phyloP scores from a whole-genome alignment of 2,113 vertebrate genomes.

The Tauraco erythrolophus region DNA sequence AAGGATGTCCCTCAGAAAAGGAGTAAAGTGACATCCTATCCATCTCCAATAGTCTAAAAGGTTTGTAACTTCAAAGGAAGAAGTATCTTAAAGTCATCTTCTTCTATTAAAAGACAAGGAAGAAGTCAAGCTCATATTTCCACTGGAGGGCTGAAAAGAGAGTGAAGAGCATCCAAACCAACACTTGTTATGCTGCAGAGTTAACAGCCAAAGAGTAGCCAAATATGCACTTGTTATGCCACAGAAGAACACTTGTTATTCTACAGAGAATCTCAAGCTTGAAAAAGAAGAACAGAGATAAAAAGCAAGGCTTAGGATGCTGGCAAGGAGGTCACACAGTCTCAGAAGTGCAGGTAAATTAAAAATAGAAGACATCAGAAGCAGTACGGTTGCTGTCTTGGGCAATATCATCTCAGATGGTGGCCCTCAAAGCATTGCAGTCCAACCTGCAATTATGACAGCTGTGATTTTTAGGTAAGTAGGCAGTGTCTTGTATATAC shows the following conservation, averaged over 20 bases:
- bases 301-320: neutral
- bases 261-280: neutral
- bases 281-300: neutral
- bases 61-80: neutral
- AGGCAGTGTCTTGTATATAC: neutral
- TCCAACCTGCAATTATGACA: neutral
- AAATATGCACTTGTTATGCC: neutral
- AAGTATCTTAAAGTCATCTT: neutral
- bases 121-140: neutral
- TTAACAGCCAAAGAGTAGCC: neutral
- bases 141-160: neutral
- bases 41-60: neutral
- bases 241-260: neutral
- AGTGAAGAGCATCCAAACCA: neutral
- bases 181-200: neutral
- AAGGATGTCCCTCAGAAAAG: neutral
- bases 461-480: neutral
- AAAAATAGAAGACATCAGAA: neutral
- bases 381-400: neutral
- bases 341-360: neutral
- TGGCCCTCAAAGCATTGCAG: neutral
- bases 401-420: neutral
- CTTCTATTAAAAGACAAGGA: neutral
- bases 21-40: neutral
- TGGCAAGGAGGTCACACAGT: neutral